A percentile compares a stretch with the other conserved stretches of the same genome.
Evolutionary conservation across 92 coral and sea anemone genomes (phyloP).

Genomic region (Porites cylindrica): DNA sequence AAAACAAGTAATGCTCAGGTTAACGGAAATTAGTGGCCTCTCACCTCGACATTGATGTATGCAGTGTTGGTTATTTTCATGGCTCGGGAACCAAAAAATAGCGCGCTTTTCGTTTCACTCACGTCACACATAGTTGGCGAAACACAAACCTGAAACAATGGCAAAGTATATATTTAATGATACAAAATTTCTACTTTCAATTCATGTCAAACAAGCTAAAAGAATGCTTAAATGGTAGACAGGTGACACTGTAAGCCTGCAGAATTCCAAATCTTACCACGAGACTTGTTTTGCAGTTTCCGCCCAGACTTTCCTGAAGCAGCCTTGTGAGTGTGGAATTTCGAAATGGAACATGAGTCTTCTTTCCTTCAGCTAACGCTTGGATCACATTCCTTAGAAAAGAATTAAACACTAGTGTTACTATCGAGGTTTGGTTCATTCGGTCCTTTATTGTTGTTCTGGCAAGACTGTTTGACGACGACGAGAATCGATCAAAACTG

Average conservation of each 20-base stretch:
- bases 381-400: conserved; percentile 91
- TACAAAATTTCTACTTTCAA: neutral
- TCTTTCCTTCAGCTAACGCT: conserved; percentile 94
- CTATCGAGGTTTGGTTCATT: no score
- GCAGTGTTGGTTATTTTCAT: conserved; percentile 99
- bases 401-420: neutral
- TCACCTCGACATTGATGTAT: conserved; percentile 96
- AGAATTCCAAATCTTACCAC: conserved; percentile 65
- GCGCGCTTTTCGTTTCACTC: conserved; percentile 93
- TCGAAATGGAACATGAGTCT: conserved; percentile 94
- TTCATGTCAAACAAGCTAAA: no score
- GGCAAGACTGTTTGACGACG: no score
- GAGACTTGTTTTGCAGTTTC: conserved; percentile 97
- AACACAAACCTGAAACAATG: conserved; percentile 82
- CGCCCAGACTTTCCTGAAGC: conserved; percentile 97
- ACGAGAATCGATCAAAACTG: no score
- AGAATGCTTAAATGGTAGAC: neutral
- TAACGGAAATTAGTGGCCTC: neutral
- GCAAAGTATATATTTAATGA: neutral
- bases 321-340: conserved; percentile 96
- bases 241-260: neutral
- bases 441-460: no score
- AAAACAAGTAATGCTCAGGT: neutral
- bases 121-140: conserved; percentile 91
- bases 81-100: conserved; percentile 95